These are phyloP conservation scores for Argopecten irradians DNA, from an alignment of 1,140 invertebrate genomes.

Conservation along the genomic window DNA sequence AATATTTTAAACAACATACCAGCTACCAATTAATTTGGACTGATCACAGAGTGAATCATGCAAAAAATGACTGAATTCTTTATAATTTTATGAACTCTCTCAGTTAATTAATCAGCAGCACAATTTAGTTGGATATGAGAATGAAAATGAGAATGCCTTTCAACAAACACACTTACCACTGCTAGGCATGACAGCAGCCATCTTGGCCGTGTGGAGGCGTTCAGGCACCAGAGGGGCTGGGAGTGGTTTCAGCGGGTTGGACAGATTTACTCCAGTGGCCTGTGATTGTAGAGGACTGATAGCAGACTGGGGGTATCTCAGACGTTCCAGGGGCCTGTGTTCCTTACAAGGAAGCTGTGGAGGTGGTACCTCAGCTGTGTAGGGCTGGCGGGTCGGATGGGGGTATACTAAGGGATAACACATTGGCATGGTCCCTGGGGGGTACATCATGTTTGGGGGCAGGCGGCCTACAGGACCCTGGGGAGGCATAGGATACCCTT, in stretches of 20 bases:
- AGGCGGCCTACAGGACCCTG: not conserved
- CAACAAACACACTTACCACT: not conserved
- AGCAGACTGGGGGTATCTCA: not conserved
- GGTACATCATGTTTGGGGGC: not conserved
- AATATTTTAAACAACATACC: too few relatives aligned
- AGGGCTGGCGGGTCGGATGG: not conserved
- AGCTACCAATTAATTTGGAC: too few relatives aligned
- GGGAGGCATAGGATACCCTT: not conserved
- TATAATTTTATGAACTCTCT: too few relatives aligned
- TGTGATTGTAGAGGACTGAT: not conserved
- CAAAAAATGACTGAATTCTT: too few relatives aligned
- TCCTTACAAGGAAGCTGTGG: conserved; percentile 26
- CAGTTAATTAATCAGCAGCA: too few relatives aligned
- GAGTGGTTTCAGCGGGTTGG: conserved; percentile 38
- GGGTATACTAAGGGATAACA: conserved; percentile 20
- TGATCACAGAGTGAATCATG: too few relatives aligned
- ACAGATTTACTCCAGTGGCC: not conserved
- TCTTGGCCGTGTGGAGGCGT: conserved; percentile 35
- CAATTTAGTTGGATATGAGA: too few relatives aligned
- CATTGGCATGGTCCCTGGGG: not conserved
- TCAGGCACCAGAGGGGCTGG: conserved; percentile 50
- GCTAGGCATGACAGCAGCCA: conserved; percentile 39
- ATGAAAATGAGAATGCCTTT: too few relatives aligned
- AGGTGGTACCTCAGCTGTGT: conserved; percentile 28
- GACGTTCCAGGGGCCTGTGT: conserved; percentile 8